A percentile compares a stretch with the other conserved stretches of the same genome.
Evolutionary conservation across 2,888 invertebrate species (phyloP).

Genomic region (Pyrocoelia pectoralis): DNA sequence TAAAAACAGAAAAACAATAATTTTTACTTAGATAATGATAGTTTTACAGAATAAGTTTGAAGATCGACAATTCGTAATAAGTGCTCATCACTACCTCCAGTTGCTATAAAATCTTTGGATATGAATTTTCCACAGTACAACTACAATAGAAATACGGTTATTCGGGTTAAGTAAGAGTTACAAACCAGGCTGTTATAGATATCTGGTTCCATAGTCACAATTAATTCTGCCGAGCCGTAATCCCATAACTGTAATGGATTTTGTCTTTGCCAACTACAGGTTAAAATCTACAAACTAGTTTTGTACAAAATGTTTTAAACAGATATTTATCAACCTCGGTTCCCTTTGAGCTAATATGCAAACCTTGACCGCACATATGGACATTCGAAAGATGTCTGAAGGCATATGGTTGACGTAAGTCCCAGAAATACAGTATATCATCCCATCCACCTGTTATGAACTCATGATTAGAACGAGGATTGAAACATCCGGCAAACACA

Average conservation of each 20-base stretch:
- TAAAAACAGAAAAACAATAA: constrained; percentile 49
- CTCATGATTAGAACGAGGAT: constrained; percentile 71
- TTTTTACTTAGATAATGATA: too few species aligned
- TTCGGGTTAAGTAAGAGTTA: background rate
- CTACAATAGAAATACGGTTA: constrained; percentile 54
- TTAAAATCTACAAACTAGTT: constrained; percentile 63
- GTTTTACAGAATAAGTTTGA: constrained; percentile 63
- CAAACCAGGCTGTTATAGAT: constrained; percentile 50
- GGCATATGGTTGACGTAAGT: constrained; percentile 69
- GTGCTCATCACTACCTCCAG: constrained; percentile 70
- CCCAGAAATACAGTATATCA: constrained; percentile 72
- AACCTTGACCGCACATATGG: constrained; percentile 72
- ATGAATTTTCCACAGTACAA: constrained; percentile 70
- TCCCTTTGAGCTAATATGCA: constrained; percentile 63
- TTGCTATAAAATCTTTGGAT: constrained; percentile 64
- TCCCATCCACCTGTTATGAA: constrained; percentile 76
- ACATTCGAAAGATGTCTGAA: constrained; percentile 66
- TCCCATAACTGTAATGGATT: constrained; percentile 72
- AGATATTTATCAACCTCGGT: constrained; percentile 15
- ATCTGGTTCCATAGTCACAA: constrained; percentile 68
- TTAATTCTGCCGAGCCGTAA: constrained; percentile 70
- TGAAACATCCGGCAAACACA: constrained; percentile 71
- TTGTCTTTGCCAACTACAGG: constrained; percentile 71
- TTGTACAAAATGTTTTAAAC: background rate
- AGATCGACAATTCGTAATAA: constrained; percentile 69